Conservation (phyloP, 1,140 invertebrate species). For the Bathynomus jamesi region DNA sequence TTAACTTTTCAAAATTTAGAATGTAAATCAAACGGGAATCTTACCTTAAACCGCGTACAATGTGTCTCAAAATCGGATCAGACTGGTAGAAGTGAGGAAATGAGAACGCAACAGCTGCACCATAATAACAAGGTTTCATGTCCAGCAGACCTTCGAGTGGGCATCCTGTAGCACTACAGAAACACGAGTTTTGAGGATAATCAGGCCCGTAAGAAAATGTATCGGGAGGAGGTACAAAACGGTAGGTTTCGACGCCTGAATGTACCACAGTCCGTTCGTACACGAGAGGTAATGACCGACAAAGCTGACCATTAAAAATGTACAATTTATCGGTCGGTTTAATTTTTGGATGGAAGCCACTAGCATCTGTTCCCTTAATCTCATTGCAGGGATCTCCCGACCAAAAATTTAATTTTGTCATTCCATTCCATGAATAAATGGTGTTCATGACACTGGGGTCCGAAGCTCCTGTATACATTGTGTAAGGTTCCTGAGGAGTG, state of each 20-base stretch:
- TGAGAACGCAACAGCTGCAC: constrained; percentile 60
- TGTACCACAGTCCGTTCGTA: constrained; percentile 55
- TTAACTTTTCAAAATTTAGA: no score
- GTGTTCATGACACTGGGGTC: constrained; percentile 58
- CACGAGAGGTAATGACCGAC: constrained; percentile 54
- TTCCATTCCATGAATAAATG: constrained; percentile 60
- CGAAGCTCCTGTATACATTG: constrained; percentile 62
- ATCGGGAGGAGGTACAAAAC: constrained; percentile 65
- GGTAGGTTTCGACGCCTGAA: constrained; percentile 60
- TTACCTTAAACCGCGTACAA: constrained; percentile 38
- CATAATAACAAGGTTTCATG: constrained; percentile 42
- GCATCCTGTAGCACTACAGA: constrained; percentile 18
- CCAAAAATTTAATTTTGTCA: constrained; percentile 46
- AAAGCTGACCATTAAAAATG: constrained; percentile 42
- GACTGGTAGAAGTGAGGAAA: constrained; percentile 71
- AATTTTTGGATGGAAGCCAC: constrained; percentile 66
- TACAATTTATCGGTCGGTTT: constrained; percentile 40
- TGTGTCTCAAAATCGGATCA: constrained; percentile 63
- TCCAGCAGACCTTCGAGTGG: constrained; percentile 44
- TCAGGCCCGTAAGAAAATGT: constrained; percentile 57
- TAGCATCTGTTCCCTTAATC: constrained; percentile 59
- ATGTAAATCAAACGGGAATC: no score
- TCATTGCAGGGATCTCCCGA: constrained; percentile 46
- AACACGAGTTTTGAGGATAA: constrained; percentile 34
- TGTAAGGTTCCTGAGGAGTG: constrained; percentile 62